These are phyloP conservation scores for Heliothis subflexa DNA, from an alignment of 1,140 invertebrate species.

Conservation along the genomic window DNA sequence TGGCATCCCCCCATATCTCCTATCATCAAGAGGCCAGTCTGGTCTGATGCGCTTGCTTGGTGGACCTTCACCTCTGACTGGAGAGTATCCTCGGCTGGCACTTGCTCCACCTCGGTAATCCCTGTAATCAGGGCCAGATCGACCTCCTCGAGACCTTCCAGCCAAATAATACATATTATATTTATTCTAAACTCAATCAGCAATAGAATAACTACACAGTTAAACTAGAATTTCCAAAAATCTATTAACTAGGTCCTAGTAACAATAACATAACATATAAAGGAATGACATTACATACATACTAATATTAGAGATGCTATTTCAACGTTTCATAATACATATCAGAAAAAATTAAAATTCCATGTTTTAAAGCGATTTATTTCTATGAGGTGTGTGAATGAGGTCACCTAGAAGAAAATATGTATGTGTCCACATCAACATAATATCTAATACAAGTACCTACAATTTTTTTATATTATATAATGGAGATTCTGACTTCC, in stretches of 20 bases:
- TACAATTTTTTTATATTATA: neutral
- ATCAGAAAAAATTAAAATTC: too few relatives aligned
- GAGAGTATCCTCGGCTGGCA: constrained; percentile 89
- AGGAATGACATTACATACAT: too few relatives aligned
- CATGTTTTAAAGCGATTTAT: neutral
- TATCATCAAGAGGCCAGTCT: constrained; percentile 89
- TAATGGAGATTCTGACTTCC: neutral
- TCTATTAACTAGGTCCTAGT: too few relatives aligned
- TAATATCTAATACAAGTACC: neutral
- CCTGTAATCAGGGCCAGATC: constrained; percentile 89
- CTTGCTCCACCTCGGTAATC: constrained; percentile 89
- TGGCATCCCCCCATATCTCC: constrained; percentile 82
- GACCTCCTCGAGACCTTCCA: constrained; percentile 78
- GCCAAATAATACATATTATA: constrained; percentile 45
- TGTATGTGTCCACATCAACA: too few relatives aligned
- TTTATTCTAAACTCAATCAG: neutral
- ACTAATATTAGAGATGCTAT: neutral
- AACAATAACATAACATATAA: too few relatives aligned
- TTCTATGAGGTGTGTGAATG: neutral
- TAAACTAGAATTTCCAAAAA: too few relatives aligned
- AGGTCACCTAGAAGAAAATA: too few relatives aligned
- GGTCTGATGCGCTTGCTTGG: constrained; percentile 92
- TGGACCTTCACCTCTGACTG: constrained; percentile 91
- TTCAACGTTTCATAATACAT: too few relatives aligned
- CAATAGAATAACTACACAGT: too few relatives aligned